These are phyloP conservation scores for Pedetes capensis DNA, from an alignment of 2,113 vertebrate genomes.

Conservation along the genomic window DNA sequence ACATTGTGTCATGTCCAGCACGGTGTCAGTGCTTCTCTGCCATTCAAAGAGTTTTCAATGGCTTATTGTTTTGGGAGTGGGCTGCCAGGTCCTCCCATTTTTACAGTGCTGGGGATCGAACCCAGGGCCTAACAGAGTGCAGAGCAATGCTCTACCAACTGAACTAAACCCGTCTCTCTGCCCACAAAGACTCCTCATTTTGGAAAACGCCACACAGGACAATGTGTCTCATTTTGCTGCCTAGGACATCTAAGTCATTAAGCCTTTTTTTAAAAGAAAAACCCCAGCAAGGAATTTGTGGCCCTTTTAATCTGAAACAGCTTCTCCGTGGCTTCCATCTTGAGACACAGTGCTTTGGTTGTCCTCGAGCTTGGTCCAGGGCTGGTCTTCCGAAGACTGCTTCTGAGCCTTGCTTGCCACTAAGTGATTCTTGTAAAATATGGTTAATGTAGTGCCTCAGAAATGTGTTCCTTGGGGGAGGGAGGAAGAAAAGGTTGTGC, in stretches of 20 bases:
- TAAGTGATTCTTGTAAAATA: constrained; percentile 84
- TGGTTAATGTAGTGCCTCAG: constrained; percentile 66
- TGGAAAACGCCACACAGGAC: constrained; percentile 64
- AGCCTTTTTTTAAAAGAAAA: constrained; percentile 75
- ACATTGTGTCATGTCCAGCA: too few species aligned
- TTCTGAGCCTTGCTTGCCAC: constrained; percentile 78
- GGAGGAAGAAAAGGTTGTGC: constrained; percentile 76
- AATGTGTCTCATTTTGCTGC: constrained; percentile 74
- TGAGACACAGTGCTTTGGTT: constrained; percentile 72
- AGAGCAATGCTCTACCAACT: too few species aligned
- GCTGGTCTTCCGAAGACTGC: constrained; percentile 74
- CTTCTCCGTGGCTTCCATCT: constrained; percentile 76
- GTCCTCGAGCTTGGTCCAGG: constrained; percentile 71
- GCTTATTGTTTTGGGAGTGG: too few species aligned
- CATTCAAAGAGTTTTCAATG: too few species aligned
- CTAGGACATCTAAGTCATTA: constrained; percentile 72
- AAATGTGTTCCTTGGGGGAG: constrained; percentile 75
- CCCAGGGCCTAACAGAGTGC: too few species aligned
- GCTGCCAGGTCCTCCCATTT: too few species aligned
- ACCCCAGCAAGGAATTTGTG: constrained; percentile 72
- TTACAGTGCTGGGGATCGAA: too few species aligned
- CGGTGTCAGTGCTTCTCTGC: too few species aligned
- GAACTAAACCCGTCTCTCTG: too few species aligned
- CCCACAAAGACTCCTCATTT: constrained; percentile 65
- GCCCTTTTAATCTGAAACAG: constrained; percentile 81